Percentiles rank a stretch among this genome's conserved stretches.
Conservation (phyloP, 2,797 vertebrate genomes). For the Martes flavigula region DNA sequence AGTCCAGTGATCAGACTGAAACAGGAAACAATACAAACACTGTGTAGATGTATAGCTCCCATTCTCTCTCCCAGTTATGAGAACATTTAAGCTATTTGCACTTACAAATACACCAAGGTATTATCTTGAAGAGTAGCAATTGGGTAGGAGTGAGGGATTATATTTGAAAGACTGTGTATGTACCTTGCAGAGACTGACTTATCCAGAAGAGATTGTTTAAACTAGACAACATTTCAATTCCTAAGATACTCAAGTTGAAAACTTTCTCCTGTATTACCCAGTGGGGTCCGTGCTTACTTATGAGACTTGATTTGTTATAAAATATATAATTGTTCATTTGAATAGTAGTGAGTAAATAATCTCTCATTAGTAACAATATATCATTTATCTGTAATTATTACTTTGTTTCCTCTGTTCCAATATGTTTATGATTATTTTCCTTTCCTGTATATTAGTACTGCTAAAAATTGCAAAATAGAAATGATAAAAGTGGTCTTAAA, state of each 20-base stretch:
- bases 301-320: neutral
- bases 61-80: neutral
- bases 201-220: neutral
- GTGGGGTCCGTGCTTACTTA: neutral
- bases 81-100: neutral
- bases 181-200: neutral
- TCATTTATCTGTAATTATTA: neutral
- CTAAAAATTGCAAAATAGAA: neutral
- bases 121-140: neutral
- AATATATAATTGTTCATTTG: neutral
- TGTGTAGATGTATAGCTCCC: neutral
- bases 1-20: neutral
- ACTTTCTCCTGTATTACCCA: neutral
- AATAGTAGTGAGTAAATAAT: neutral
- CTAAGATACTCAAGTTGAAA: neutral
- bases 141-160: neutral
- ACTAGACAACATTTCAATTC: neutral
- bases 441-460: neutral
- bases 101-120: neutral
- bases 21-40: neutral
- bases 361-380: neutral
- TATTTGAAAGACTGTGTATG: neutral
- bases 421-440: neutral
- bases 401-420: neutral
- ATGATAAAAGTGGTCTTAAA: neutral